These are phyloP conservation scores for Bubo scandiacus DNA, from an alignment of 2,113 vertebrate species.

Conservation along the genomic window DNA sequence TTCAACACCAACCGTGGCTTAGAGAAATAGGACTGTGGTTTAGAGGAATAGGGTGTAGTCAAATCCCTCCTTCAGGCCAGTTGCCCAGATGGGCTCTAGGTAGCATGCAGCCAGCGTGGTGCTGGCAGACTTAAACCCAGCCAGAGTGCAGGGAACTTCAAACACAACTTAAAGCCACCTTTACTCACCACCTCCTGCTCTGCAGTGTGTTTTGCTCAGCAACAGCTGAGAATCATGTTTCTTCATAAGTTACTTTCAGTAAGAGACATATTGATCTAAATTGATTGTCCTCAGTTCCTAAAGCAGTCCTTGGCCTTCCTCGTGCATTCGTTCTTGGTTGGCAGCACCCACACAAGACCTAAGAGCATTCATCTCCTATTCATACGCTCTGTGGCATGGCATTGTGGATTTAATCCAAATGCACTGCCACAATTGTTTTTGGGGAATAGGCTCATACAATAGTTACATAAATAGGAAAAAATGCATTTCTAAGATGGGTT, in stretches of 20 bases:
- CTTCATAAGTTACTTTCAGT: not conserved
- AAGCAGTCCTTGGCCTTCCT: not conserved
- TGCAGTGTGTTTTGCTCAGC: not conserved
- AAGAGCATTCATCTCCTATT: not conserved
- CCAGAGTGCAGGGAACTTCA: not conserved
- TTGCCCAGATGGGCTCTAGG: not conserved
- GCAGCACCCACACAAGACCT: not conserved
- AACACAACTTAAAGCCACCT: not conserved
- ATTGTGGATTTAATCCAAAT: not conserved
- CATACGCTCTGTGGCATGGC: not conserved
- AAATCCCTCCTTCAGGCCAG: not conserved
- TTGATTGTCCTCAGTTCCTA: not conserved
- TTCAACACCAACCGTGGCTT: not conserved
- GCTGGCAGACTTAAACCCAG: not conserved
- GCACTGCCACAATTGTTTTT: not conserved
- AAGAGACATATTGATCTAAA: not conserved
- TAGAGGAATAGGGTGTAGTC: not conserved
- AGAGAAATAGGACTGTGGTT: not conserved
- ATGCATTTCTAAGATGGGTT: not conserved
- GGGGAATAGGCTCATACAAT: not conserved
- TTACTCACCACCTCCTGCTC: not conserved
- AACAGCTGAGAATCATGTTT: not conserved
- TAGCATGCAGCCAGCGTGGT: fast-evolving
- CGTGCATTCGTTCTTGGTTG: not conserved
- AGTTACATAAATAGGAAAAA: not conserved